Evolutionary conservation across 2,888 invertebrate genomes (phyloP), one percentile per base, ranked within the genome.

Genomic region (Acleris literana): DNA sequence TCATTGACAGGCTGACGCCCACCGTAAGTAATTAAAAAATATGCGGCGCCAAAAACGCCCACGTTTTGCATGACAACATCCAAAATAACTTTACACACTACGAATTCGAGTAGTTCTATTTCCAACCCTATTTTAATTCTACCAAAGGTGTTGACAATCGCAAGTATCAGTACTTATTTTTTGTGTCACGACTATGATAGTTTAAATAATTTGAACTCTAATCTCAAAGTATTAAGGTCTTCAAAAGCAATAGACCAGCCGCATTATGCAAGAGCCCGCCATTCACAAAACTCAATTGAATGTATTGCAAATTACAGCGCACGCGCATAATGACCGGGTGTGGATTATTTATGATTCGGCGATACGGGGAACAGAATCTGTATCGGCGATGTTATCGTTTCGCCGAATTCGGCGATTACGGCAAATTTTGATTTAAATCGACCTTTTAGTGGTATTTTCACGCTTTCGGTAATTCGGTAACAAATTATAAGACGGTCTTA

Each of bases 231-330:
- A 2, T n/a, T 46, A 59, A 59, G 54, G 33, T 6, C 18, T 13
- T 13, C 20, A 20, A 44, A 56, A 43, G 39, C 5, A 43, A 43
- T 55, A 33, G 43, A 55, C 39, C 25, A 22, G 17, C 61, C 43
- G 65, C 64, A 74, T 77, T 75, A 74, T 72, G 73, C 74, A 74
- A 74, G 68, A 65, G 61, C 53, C 67, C 60, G 63, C 74, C 74
- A 76, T 76, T 76, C 76, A 76, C 71, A 70, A 70, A 71, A 64
- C 68, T 63, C 65, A 70, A 68, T 71, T 74, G 72, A 75, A 75
- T 73, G 73, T 70, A 72, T 69, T 72, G 72, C 72, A 77, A 78
- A 78, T 79, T 76, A 76, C 75, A 76, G 58, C 54, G 63, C 63
- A 39, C 56, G 55, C 57, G 69, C 69, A 54, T 64, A 71, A 68